These are phyloP conservation scores for Ctenosaura bakeri DNA, from an alignment of 2,797 vertebrate species.

Conservation along the genomic window DNA sequence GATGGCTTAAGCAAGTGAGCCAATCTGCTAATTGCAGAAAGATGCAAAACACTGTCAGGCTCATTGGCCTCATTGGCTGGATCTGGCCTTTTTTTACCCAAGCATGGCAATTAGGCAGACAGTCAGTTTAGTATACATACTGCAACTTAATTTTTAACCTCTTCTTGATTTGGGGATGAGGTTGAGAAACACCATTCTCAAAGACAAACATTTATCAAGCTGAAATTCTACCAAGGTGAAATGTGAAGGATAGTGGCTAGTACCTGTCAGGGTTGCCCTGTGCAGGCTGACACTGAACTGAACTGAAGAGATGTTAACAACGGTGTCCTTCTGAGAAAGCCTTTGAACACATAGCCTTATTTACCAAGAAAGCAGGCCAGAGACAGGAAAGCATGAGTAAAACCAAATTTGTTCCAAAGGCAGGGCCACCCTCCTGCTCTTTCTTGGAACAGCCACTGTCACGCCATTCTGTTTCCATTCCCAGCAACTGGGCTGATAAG, in stretches of 20 bases:
- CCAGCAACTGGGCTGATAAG: neutral
- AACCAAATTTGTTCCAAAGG: constrained; percentile 25
- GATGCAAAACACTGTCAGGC: neutral
- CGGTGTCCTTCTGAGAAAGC: neutral
- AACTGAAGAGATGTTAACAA: neutral
- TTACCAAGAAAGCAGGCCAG: neutral
- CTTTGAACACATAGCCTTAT: neutral
- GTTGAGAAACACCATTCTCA: neutral
- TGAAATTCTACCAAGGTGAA: neutral
- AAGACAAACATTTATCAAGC: neutral
- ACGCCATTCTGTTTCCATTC: neutral
- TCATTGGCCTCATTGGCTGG: neutral
- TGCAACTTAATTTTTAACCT: neutral
- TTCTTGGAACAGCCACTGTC: constrained; percentile 10
- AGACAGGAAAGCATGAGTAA: neutral
- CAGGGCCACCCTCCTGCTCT: neutral
- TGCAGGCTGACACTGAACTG: neutral
- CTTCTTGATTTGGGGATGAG: neutral
- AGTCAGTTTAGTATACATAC: neutral
- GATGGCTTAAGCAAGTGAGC: neutral
- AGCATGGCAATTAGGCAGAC: neutral
- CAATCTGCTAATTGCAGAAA: neutral
- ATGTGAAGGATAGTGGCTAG: neutral
- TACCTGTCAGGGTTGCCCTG: neutral
- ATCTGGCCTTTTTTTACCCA: neutral